phyloP scores from a whole-genome alignment of 2,113 vertebrate genomes.

The Chaetodon trifascialis region DNA sequence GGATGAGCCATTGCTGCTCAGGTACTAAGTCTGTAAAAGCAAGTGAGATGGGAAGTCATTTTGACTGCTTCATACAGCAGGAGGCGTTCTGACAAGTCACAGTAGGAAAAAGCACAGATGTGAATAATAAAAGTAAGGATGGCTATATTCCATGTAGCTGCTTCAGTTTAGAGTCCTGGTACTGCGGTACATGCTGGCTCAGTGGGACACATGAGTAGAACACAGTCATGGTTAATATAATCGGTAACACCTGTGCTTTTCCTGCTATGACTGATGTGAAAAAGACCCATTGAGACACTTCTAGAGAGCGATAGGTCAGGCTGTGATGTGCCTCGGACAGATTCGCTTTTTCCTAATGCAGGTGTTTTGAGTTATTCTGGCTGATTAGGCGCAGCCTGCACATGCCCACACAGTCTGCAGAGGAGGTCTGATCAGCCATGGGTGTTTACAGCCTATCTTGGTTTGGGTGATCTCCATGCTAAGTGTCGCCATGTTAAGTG shows the following conservation, averaged over 20 bases:
- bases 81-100: not conserved
- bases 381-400: too few species aligned
- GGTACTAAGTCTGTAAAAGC: not conserved
- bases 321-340: too few species aligned
- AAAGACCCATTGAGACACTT: not conserved
- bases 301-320: not conserved
- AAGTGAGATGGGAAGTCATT: not conserved
- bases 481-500: too few species aligned
- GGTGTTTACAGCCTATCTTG: too few species aligned
- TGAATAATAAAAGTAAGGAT: not conserved
- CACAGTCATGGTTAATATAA: not conserved
- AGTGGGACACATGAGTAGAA: too few species aligned
- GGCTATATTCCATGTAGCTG: not conserved
- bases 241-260: not conserved
- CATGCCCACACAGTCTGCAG: not conserved
- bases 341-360: not conserved
- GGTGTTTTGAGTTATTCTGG: not conserved
- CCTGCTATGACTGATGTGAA: not conserved
- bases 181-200: not conserved
- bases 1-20: constrained; percentile 5
- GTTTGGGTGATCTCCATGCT: not conserved
- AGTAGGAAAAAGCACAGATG: not conserved
- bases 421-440: not conserved
- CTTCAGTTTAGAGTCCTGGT: not conserved
- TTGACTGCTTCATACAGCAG: not conserved